These are phyloP conservation scores for Liposcelis brunnea DNA, from an alignment of 2,888 invertebrate genomes.

Conservation along the genomic window DNA sequence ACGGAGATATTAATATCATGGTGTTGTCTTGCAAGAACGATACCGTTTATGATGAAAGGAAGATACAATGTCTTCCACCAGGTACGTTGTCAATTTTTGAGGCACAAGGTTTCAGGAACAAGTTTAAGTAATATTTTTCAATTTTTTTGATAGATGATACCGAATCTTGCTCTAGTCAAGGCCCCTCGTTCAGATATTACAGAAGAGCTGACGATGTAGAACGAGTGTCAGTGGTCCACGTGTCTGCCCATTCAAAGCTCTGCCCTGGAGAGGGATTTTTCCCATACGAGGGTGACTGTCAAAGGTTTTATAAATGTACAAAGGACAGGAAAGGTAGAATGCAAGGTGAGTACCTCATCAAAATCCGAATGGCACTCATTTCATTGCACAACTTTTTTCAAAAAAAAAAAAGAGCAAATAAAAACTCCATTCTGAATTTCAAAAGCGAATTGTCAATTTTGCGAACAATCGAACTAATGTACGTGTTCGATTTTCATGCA, in stretches of 20 bases:
- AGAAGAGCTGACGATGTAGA: slow-evolving; percentile 23
- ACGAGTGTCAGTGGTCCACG: slow-evolving; percentile 33
- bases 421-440: too few relatives aligned
- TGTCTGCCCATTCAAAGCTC: slow-evolving; percentile 33
- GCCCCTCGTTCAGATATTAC: slow-evolving; percentile 24
- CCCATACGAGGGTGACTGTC: slow-evolving; percentile 49
- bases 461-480: too few relatives aligned
- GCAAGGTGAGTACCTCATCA: slow-evolving; percentile 15
- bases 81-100: slow-evolving; percentile 23
- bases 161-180: slow-evolving; percentile 13
- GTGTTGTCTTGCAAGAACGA: slow-evolving; percentile 59
- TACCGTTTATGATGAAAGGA: slow-evolving; percentile 55
- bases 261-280: slow-evolving; percentile 52
- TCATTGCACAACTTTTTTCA: too few relatives aligned
- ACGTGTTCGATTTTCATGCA: too few relatives aligned
- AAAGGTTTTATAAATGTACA: slow-evolving; percentile 52
- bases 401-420: too few relatives aligned
- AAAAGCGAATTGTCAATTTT: too few relatives aligned
- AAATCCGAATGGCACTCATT: background rate
- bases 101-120: background rate
- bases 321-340: slow-evolving; percentile 29
- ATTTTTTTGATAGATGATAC: slow-evolving; percentile 15
- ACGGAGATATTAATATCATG: slow-evolving; percentile 52
- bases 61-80: slow-evolving; percentile 52
- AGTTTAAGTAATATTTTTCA: background rate